A percentile compares a stretch with the other conserved stretches of the same genome.
These are phyloP conservation scores for Stichopus chloronotus DNA, from an alignment of 35 echinoderm and acorn worm genomes.

Conservation along the genomic window DNA sequence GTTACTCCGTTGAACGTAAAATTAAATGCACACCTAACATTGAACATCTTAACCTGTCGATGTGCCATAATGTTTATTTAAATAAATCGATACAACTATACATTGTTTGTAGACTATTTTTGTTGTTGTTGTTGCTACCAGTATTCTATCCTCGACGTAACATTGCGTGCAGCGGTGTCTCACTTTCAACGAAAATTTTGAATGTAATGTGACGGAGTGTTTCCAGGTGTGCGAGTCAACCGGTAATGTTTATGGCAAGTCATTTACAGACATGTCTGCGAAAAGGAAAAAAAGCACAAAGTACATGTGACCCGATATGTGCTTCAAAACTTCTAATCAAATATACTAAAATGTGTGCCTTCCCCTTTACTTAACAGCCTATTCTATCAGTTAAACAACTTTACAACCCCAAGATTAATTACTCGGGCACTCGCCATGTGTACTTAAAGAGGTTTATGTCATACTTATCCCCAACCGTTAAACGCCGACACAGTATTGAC, in stretches of 20 bases:
- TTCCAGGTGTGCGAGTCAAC: too few species aligned
- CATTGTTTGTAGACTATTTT: too few species aligned
- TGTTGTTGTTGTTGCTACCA: too few species aligned
- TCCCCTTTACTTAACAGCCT: background rate
- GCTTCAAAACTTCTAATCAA: background rate
- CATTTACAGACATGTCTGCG: background rate
- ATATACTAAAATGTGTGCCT: background rate
- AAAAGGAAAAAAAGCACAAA: background rate
- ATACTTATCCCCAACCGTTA: background rate
- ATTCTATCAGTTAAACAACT: background rate
- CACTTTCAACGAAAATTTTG: too few species aligned
- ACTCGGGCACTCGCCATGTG: background rate
- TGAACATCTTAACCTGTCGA: too few species aligned
- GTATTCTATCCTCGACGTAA: too few species aligned
- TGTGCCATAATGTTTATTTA: too few species aligned
- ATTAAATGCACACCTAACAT: too few species aligned
- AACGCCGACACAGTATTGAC: background rate
- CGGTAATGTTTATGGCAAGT: background rate
- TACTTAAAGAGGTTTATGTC: background rate
- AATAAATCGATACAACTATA: too few species aligned
- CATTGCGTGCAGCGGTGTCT: too few species aligned
- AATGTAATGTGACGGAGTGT: too few species aligned
- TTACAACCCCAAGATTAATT: background rate
- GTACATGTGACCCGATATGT: background rate
- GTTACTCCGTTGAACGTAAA: too few species aligned